Evolutionary conservation across 2,888 invertebrate genomes (phyloP).

Genomic region (Callinectes sapidus): DNA sequence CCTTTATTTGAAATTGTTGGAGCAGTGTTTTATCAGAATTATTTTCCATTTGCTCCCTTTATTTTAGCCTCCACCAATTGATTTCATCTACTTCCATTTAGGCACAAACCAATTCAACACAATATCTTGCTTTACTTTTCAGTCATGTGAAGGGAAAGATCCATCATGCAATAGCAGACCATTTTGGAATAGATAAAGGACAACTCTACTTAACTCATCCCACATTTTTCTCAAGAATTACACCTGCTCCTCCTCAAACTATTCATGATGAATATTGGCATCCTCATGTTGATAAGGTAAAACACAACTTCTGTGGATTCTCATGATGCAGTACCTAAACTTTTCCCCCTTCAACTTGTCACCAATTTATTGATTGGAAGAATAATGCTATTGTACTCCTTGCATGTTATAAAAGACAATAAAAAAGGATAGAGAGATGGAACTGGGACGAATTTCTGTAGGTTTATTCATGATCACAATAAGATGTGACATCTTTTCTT

Average conservation of each 20-base stretch:
- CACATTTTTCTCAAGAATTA: constrained; percentile 91
- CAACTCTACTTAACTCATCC: constrained; percentile 87
- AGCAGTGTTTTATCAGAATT: not conserved
- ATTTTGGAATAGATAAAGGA: constrained; percentile 83
- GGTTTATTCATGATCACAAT: too few relatives aligned
- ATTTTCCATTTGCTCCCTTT: not conserved
- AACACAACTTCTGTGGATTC: not conserved
- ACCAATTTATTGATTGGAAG: not conserved
- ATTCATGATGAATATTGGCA: constrained; percentile 94
- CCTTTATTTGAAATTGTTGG: not conserved
- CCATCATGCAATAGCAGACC: constrained; percentile 85
- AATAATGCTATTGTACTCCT: too few relatives aligned
- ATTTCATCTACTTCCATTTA: not conserved
- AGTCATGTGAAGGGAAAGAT: constrained; percentile 86
- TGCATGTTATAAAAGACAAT: too few relatives aligned
- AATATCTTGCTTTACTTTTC: constrained; percentile 31
- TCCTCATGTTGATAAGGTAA: constrained; percentile 90
- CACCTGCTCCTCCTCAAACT: constrained; percentile 83
- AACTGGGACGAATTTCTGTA: too few relatives aligned
- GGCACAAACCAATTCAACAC: constrained; percentile 5
- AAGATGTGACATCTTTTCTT: too few relatives aligned
- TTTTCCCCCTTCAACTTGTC: not conserved
- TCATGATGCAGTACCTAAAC: not conserved
- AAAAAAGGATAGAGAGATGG: too few relatives aligned
- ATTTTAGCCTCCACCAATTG: not conserved